Base-by-base conservation (phyloP, 2,113 vertebrate genomes). In the Speoplatyrhinus poulsoni region DNA sequence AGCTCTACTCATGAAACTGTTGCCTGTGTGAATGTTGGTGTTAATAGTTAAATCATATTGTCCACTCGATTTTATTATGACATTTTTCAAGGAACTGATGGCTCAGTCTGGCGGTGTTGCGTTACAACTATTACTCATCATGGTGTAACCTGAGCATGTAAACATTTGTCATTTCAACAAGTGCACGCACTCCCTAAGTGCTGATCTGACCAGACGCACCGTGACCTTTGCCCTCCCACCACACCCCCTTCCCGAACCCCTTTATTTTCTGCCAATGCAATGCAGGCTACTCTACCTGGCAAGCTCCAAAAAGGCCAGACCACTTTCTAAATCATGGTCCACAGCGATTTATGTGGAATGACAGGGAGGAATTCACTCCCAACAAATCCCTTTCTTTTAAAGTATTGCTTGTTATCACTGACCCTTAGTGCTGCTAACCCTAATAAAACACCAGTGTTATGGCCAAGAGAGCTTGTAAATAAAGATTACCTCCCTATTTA, bases 331-430 rank as follows among this genome's bases (percentile, higher is more conserved):
- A 88, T 90, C 88, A 86, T 19, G 65, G 86, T 75, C 77, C 84
- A 60, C 70, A 59, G 53, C 68, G 53, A 91, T 92, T 91, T 92
- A 92, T 90, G 89, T 80, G 82, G 73, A 83, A 82, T 90, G 90
- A 89, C 90, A 90, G 88, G 86, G 78, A 91, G 86, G 91, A 93
- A 92, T 92, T 92, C 79, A 75, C 79, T 73, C 84, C 78, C 77
- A 85, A 84, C 86, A 80, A 89, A 89, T 87, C 81, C 72, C 79
- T 79, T 66, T 74, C 82, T 75, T 90, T 88, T 47, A 84, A 88
- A 86, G 54, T 33, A 50, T 53, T 68, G 79, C 88, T 88, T 90
- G 91, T 91, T 91, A 89, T 91, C 88, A 77, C 49, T 88, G 90
- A 92, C 87, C 83, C 79, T 77, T 77, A 73, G 72, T 79, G 69